Evolutionary conservation across 2,113 vertebrate genomes (phyloP), one percentile per base, ranked within the genome.

Genomic region (Acinonyx jubatus): DNA sequence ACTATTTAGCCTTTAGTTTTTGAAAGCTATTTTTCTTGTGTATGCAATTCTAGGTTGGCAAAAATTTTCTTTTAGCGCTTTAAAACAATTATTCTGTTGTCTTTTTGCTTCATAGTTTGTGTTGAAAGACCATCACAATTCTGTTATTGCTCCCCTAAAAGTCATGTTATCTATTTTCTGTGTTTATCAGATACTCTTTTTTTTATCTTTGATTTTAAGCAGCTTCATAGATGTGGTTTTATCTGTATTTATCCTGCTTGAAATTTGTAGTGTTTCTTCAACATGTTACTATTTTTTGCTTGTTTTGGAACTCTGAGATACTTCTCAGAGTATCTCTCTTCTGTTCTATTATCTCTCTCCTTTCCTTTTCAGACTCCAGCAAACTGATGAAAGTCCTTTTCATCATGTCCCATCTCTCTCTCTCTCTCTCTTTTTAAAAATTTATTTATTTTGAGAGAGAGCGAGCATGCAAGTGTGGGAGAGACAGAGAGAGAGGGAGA

Each of bases 71-170:
- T 80, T 82, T 16, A 71, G 80, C 21, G 41, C 25, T 38, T 89
- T 92, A 69, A 74, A 96, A 27, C 66, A 10, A 84, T 48, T 9
- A 76, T 88, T 80, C 68, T 81, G 33, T 27, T 86, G 41, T 65
- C 12, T 89, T 89, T 92, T 94, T 52, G 27, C 25, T 15, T 87
- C 90, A 92, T 87, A 45, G 15, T 90, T 96, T 94, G 36, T 91
- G 36, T 76, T 48, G 29, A 96, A 96, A 91, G 27, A 84, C 57
- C 85, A 6, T 36, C 48, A 73, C 27, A 68, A 78, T 89, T 95
- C 21, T 91, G 0, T 31, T 45, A 8, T 61, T 68, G 50, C 7
- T 76, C 14, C 33, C 65, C 74, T 81, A 29, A 91, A 94, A 88
- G 23, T 88, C 69, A 66, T 63, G 8, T 15, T 15, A 36, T 68